Percentiles rank a stretch among this genome's conserved stretches.
phyloP scores from a whole-genome alignment of 2,797 vertebrate genomes.

The Spinus olivaceus region DNA sequence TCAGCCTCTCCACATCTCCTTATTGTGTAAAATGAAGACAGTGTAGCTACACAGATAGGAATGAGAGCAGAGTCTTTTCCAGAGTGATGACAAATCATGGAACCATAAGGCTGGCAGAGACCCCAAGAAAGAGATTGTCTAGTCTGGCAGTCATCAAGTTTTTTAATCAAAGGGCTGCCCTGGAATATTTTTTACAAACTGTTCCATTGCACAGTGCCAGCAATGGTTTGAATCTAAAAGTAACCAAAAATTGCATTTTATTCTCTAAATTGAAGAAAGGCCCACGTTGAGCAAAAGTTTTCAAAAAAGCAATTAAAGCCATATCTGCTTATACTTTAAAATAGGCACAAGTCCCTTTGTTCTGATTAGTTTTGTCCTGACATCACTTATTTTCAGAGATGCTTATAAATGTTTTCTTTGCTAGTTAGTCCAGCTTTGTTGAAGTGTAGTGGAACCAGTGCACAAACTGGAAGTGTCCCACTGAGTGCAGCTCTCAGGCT shows the following conservation, averaged over 20 bases:
- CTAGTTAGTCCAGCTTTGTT: neutral
- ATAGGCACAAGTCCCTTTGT: neutral
- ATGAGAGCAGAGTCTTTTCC: constrained; percentile 9
- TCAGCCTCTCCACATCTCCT: neutral
- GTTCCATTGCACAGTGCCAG: constrained; percentile 15
- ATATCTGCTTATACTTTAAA: neutral
- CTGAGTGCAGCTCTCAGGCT: neutral
- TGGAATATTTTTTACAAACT: neutral
- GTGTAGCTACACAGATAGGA: neutral
- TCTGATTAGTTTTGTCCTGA: constrained; percentile 5
- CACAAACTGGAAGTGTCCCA: neutral
- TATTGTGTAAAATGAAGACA: neutral
- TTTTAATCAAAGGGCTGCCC: neutral
- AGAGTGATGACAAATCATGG: neutral
- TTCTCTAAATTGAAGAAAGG: constrained; percentile 1
- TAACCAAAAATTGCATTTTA: constrained; percentile 12
- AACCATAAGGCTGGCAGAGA: constrained; percentile 25
- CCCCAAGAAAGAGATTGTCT: neutral
- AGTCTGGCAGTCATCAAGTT: constrained; percentile 23
- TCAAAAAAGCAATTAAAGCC: constrained; percentile 10
- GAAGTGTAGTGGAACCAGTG: neutral
- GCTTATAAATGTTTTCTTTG: neutral
- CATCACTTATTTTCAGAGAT: neutral
- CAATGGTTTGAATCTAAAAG: constrained; percentile 25
- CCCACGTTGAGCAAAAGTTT: neutral